A percentile compares a stretch with the other conserved stretches of the same genome.
phyloP scores from a whole-genome alignment of 1,140 invertebrate genomes.

The Diabrotica virgifera region DNA sequence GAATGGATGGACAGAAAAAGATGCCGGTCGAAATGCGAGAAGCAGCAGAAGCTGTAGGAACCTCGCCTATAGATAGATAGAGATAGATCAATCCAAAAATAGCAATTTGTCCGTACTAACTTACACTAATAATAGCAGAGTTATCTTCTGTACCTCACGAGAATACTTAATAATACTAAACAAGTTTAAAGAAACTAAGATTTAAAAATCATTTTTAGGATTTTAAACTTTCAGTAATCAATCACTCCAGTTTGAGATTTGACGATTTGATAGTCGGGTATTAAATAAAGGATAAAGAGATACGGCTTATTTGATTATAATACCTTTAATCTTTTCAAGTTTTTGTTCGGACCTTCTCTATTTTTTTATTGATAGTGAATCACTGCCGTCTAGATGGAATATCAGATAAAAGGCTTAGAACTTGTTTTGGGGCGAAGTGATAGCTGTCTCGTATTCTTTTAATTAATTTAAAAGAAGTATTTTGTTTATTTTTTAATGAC shows the following conservation, averaged over 20 bases:
- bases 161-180: too few species aligned
- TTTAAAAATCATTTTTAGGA: background rate
- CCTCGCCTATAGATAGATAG: too few species aligned
- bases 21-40: too few species aligned
- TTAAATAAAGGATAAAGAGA: conserved; percentile 12
- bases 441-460: conserved; percentile 7
- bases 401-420: conserved; percentile 9
- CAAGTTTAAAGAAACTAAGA: too few species aligned
- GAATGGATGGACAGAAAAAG: too few species aligned
- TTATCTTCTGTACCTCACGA: too few species aligned
- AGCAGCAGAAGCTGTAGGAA: too few species aligned
- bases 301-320: conserved; percentile 7
- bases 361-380: conserved; percentile 14
- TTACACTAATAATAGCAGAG: too few species aligned
- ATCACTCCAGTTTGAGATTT: conserved; percentile 7
- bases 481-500: conserved; percentile 7
- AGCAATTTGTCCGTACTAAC: too few species aligned
- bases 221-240: conserved; percentile 17
- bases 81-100: too few species aligned
- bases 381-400: conserved; percentile 10
- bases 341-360: background rate
- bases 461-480: conserved; percentile 7
- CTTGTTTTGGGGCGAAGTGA: conserved; percentile 13
- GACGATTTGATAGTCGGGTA: conserved; percentile 5
- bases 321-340: conserved; percentile 11